phyloP scores from a whole-genome alignment of 2,113 vertebrate genomes.

The Mobula hypostoma region DNA sequence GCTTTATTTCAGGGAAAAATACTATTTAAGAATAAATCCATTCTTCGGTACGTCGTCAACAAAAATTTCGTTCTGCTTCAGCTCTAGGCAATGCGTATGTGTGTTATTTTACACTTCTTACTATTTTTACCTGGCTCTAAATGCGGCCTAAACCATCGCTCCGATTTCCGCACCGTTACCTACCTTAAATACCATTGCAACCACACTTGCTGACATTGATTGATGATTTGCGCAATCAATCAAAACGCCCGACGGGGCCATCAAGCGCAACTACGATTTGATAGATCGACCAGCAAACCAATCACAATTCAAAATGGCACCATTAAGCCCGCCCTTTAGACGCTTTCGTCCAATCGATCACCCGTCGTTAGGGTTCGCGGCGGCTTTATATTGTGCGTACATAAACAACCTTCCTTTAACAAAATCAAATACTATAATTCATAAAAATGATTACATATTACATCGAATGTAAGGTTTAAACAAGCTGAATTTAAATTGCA shows the following conservation, averaged over 20 bases:
- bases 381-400: not conserved
- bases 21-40: not conserved
- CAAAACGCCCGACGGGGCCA: no score
- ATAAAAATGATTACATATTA: not conserved
- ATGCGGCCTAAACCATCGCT: not conserved
- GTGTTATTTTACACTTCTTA: no score
- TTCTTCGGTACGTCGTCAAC: not conserved
- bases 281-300: not conserved
- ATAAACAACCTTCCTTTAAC: not conserved
- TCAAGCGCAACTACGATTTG: not conserved
- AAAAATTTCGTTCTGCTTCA: not conserved
- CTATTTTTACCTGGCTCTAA: no score
- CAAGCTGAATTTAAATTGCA: not conserved
- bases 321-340: not conserved
- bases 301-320: fast-evolving
- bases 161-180: not conserved
- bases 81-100: not conserved
- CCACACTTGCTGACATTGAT: not conserved
- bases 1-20: no score
- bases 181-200: not conserved
- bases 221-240: not conserved
- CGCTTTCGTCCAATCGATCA: not conserved
- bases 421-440: not conserved
- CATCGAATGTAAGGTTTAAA: not conserved
- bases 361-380: not conserved